A percentile compares a stretch with the other conserved stretches of the same genome.
Evolutionary conservation across 2,888 invertebrate species (phyloP).

Genomic region (Xestia rhomboidea): DNA sequence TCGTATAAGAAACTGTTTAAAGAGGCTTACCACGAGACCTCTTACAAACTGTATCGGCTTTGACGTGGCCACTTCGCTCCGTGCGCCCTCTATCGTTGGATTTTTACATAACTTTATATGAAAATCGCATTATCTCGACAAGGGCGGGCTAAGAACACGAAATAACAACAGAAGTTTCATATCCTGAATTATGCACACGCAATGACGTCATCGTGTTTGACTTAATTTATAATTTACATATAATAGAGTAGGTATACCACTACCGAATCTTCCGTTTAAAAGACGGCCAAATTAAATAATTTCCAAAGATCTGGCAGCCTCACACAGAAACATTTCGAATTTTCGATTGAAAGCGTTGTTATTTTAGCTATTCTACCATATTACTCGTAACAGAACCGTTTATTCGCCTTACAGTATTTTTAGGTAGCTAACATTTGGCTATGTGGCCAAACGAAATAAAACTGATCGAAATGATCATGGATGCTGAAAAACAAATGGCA

Average conservation of each 20-base stretch:
- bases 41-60: conserved; percentile 68
- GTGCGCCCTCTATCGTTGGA: conserved; percentile 68
- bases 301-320: neutral
- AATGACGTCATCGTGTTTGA: neutral
- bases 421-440: neutral
- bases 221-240: neutral
- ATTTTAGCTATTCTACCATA: neutral
- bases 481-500: neutral
- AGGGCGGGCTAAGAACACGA: conserved; percentile 30
- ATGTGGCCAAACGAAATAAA: neutral
- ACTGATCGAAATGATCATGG: neutral
- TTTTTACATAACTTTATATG: conserved; percentile 81
- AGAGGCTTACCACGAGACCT: conserved; percentile 61
- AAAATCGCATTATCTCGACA: conserved; percentile 77
- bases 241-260: neutral
- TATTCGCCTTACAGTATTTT: neutral
- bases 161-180: conserved; percentile 42
- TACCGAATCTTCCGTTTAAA: neutral
- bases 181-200: neutral
- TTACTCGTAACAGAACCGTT: neutral
- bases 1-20: conserved; percentile 58
- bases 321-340: neutral
- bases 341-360: neutral
- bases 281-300: too few species aligned
- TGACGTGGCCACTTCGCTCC: conserved; percentile 66